Evolutionary conservation across 2,113 vertebrate genomes (phyloP), one percentile per base, ranked within the genome.

Genomic region (Emydocephalus ijimae): DNA sequence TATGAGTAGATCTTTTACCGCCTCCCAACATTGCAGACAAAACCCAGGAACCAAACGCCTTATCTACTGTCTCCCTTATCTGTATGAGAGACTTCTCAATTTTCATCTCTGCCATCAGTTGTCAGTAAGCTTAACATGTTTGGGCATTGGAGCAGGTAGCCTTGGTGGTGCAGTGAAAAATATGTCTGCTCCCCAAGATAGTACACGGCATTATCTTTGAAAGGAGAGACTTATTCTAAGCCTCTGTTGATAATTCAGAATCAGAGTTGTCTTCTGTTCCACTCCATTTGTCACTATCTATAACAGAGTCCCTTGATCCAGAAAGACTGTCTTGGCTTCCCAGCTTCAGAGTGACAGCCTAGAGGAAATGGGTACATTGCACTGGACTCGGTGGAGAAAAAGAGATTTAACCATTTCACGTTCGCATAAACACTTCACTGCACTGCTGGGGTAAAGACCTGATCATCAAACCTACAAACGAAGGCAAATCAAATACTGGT

Each of bases 251-350:
- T 55, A 85, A 85, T 92, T 92, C 88, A 92, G 69, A 89, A 45
- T 81, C 74, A 39, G 69, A 74, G 50, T 85, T 92, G 64, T 85
- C 26, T 55, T 81, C 61, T 89, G 64, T 92, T 92, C 87, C 64
- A 85, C 64, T 54, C 88, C 92, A 92, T 87, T 92, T 92, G 59
- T 88, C 50, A n/a, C 61, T 87, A 92, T 74, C 87, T 89, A 64
- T 74, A 56, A 54, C 92, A 89, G n/a, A 74, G 52, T 57, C 54
- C 52, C 26, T 56, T 89, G 87, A 89, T 85, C 87, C 52, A 81
- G 74, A 43, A 85, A 92, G 48, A 85, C 26, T 23, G 18, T 43
- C 48, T 29, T 55, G 64, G 24, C 26, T 89, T 92, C 89, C 64
- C 2, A 89, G 61, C 81, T 89, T 26, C 54, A 59, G 69, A 57